Evolutionary conservation across 2,113 vertebrate genomes (phyloP).

Genomic region (Cyprichromis sp.): DNA sequence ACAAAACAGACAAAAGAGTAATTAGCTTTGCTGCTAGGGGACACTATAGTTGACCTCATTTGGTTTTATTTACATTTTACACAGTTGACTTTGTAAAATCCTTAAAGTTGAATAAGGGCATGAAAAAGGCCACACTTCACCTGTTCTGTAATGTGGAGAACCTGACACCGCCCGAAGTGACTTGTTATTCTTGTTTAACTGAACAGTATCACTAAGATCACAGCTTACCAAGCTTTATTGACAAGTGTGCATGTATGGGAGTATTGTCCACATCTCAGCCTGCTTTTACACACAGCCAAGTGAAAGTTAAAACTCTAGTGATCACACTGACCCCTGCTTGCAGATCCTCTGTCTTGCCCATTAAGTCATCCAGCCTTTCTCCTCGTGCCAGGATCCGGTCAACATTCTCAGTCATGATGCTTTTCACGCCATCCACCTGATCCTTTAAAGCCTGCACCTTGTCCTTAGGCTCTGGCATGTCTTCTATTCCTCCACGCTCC

Average conservation of each 20-base stretch:
- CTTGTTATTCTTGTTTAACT: not conserved
- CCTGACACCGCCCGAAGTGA: not conserved
- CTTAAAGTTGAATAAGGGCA: not conserved
- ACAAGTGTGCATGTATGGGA: not conserved
- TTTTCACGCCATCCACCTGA: constrained; percentile 86
- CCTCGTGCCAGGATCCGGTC: constrained; percentile 90
- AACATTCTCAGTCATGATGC: constrained; percentile 89
- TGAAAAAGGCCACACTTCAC: not conserved
- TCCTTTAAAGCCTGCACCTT: constrained; percentile 73
- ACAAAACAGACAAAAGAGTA: not conserved
- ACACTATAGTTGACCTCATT: not conserved
- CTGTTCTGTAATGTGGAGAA: not conserved
- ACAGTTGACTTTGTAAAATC: not conserved
- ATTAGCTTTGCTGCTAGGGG: not conserved
- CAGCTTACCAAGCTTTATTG: not conserved
- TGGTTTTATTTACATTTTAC: not conserved
- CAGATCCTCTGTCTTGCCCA: constrained; percentile 86
- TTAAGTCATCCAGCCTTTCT: constrained; percentile 85
- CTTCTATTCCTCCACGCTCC: constrained; percentile 41
- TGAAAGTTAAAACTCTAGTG: not conserved
- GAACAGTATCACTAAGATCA: not conserved
- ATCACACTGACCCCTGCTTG: constrained; percentile 80
- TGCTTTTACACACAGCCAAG: not conserved
- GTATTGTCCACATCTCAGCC: not conserved
- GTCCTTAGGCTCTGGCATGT: constrained; percentile 27